Percentiles rank a stretch among this genome's conserved stretches.
Conservation (phyloP, 2,888 invertebrate species). For the Pachymerium ferrugineum region DNA sequence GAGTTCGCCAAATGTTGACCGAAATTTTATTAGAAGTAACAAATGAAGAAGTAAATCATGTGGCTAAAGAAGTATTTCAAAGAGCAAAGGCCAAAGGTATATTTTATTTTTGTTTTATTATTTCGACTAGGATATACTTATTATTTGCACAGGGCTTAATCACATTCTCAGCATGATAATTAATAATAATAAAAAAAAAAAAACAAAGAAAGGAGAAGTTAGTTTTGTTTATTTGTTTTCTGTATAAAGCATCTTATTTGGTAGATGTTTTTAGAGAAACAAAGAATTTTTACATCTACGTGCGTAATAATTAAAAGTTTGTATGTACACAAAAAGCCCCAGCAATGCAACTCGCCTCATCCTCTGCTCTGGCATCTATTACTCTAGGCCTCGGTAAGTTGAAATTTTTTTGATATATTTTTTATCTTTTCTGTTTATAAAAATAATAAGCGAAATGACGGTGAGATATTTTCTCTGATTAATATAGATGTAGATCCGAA, state of each 20-base stretch:
- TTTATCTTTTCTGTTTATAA: background rate
- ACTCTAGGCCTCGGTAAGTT: slow-evolving; percentile 87
- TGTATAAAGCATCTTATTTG: slow-evolving; percentile 26
- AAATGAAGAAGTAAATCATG: slow-evolving; percentile 74
- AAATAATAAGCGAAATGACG: background rate
- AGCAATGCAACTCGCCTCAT: slow-evolving; percentile 64
- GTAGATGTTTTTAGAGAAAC: slow-evolving; percentile 29
- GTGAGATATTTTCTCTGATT: no score
- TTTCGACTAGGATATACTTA: background rate
- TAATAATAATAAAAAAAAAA: slow-evolving; percentile 22
- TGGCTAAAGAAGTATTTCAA: slow-evolving; percentile 79
- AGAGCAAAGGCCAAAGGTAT: slow-evolving; percentile 51
- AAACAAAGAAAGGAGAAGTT: background rate
- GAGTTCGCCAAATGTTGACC: slow-evolving; percentile 80
- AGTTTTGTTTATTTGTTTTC: slow-evolving; percentile 1
- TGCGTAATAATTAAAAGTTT: slow-evolving; percentile 39
- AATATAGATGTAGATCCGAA: no score
- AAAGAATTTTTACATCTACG: slow-evolving; percentile 22
- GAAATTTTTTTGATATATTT: background rate
- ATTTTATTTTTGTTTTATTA: background rate
- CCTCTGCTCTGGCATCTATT: slow-evolving; percentile 82
- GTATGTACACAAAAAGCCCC: slow-evolving; percentile 54
- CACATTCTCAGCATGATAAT: background rate
- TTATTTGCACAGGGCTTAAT: slow-evolving; percentile 1
- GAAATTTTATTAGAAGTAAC: slow-evolving; percentile 92